Evolutionary conservation across 2,888 invertebrate genomes (phyloP).

Genomic region (Microdon myrmicae): DNA sequence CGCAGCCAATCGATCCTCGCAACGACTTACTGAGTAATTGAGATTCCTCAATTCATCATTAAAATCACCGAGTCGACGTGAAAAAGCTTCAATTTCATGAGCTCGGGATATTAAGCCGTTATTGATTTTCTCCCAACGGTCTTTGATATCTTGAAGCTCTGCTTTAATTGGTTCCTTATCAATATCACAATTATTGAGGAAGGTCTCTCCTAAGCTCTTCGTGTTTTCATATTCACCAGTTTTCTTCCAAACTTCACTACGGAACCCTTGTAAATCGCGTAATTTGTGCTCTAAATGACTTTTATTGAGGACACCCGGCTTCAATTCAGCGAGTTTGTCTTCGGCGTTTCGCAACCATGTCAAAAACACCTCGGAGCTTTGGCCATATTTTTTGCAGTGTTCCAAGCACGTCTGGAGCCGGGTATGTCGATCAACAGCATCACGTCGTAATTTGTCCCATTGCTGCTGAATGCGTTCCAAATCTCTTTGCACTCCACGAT

Average conservation of each 20-base stretch:
- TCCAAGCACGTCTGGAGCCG: constrained; percentile 90
- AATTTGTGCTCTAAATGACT: constrained; percentile 88
- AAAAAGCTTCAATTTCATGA: constrained; percentile 77
- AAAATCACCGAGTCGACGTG: constrained; percentile 84
- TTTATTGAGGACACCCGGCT: constrained; percentile 83
- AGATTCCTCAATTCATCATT: constrained; percentile 85
- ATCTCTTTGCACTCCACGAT: constrained; percentile 77
- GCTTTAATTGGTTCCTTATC: constrained; percentile 90
- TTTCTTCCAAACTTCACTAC: constrained; percentile 92
- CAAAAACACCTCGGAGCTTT: constrained; percentile 84
- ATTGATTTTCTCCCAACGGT: constrained; percentile 91
- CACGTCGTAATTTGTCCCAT: constrained; percentile 92
- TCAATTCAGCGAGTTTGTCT: constrained; percentile 81
- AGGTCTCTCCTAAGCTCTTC: constrained; percentile 85
- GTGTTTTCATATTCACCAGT: constrained; percentile 94
- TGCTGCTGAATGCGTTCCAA: constrained; percentile 89
- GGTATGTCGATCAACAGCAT: constrained; percentile 86
- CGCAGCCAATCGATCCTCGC: constrained; percentile 83
- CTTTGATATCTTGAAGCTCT: constrained; percentile 82
- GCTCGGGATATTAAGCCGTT: constrained; percentile 72
- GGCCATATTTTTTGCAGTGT: constrained; percentile 89
- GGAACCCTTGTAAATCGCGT: constrained; percentile 86
- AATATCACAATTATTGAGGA: constrained; percentile 87
- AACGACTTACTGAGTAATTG: constrained; percentile 85
- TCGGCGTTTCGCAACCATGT: constrained; percentile 91